Evolutionary conservation across 2,797 vertebrate species (phyloP), one percentile per base, ranked within the genome.

Genomic region (Xenentodon cancila): DNA sequence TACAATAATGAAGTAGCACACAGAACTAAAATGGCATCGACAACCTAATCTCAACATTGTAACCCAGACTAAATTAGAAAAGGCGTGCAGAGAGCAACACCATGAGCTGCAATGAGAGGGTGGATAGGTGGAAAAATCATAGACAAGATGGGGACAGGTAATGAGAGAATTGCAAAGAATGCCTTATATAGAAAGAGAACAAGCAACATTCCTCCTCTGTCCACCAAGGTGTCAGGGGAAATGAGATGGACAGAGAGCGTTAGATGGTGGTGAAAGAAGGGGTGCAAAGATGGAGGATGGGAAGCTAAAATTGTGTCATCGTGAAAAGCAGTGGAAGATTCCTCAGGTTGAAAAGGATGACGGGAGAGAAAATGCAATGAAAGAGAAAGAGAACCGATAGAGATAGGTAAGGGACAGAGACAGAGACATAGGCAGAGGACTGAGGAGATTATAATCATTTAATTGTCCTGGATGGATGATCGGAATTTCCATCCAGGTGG

Each of bases 391-490:
- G 54, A 59, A 53, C 43, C 7, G 57, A 85, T 68, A 53, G 64
- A 50, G 57, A 85, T 68, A 53, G 64, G 56, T 51, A 63, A 77
- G 49, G 51, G 64, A 68, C 58, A 72, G 68, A 88, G 64, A 68
- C 58, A 72, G 68, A 88, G 64, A 73, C 59, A 64, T 66, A 82
- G 71, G 69, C 60, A 73, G 67, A 77, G 27, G 50, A 63, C 50
- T 68, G 67, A 81, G 64, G 79, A 89, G 86, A 93, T 93, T 86
- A 90, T 88, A 92, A 94, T 93, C 90, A 92, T 92, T 93, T 93
- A 93, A 92, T 92, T 92, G 90, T 92, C 68, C 72, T 72, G 64
- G 81, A 88, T 77, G 75, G 85, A 81, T 87, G 86, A 89, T 89
- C 85, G 73, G 83, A 70, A 85, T 88, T 73, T 81, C 79, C 76